phyloP scores from a whole-genome alignment of 2,888 invertebrate genomes.

The Deladenus siricidicola region DNA sequence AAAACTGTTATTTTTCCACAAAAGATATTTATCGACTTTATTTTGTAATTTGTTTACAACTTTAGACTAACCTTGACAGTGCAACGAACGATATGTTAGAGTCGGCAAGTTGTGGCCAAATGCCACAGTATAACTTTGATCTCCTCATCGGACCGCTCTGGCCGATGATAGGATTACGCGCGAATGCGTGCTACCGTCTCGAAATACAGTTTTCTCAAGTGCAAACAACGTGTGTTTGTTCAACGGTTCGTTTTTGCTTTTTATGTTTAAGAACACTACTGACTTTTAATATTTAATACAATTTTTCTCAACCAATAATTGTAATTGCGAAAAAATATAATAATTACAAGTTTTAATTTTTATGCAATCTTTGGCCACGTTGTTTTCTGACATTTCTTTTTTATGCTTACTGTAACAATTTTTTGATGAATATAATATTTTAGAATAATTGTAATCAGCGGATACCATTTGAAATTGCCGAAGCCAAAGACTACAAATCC shows the following conservation, averaged over 20 bases:
- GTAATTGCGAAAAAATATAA: too few relatives aligned
- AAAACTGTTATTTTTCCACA: constrained; percentile 28
- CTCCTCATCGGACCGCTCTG: constrained; percentile 24
- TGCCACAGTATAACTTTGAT: constrained; percentile 25
- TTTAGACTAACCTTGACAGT: neutral
- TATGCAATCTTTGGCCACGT: too few relatives aligned
- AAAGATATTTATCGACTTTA: neutral
- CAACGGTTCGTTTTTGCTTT: too few relatives aligned
- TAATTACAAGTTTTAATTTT: too few relatives aligned
- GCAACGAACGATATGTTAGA: constrained; percentile 6
- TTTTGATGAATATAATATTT: neutral
- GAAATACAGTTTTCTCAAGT: constrained; percentile 28
- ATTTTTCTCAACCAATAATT: too few relatives aligned
- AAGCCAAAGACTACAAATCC: constrained; percentile 1
- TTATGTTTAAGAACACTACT: too few relatives aligned
- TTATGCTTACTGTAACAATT: too few relatives aligned
- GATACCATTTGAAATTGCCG: neutral
- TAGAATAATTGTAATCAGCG: neutral
- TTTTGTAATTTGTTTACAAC: neutral
- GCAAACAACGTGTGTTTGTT: constrained; percentile 37
- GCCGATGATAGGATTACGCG: constrained; percentile 32
- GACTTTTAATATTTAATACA: too few relatives aligned
- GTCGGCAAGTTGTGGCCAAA: constrained; percentile 20
- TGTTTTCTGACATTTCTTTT: too few relatives aligned
- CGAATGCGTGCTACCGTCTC: constrained; percentile 39